Evolutionary conservation across 1,140 invertebrate genomes (phyloP).

Genomic region (Oscheius sp.): DNA sequence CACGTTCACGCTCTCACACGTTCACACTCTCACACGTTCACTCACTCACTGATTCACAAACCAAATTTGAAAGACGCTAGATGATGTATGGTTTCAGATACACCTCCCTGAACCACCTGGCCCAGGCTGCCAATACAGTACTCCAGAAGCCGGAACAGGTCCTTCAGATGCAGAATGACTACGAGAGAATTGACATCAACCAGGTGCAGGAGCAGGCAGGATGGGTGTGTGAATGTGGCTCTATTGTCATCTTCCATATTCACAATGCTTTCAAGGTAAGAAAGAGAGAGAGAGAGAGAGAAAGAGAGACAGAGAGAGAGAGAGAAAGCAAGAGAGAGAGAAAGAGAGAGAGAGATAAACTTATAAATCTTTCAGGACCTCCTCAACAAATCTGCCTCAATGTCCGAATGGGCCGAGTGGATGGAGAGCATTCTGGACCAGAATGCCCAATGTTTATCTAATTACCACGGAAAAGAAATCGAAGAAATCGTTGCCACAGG

Average conservation of each 20-base stretch:
- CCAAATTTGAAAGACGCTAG: not conserved
- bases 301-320: not conserved
- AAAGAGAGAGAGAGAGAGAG: not conserved
- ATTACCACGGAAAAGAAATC: constrained; percentile 68
- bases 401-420: constrained; percentile 97
- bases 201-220: constrained; percentile 73
- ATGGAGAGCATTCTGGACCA: constrained; percentile 82
- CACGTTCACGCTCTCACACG: no score
- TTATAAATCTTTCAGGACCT: constrained; percentile 76
- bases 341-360: not conserved
- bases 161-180: constrained; percentile 90
- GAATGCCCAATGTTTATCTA: constrained; percentile 72
- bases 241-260: constrained; percentile 34
- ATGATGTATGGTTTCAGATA: constrained; percentile 70
- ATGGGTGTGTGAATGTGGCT: constrained; percentile 93
- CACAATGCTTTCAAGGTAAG: constrained; percentile 41
- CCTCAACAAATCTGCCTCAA: constrained; percentile 84
- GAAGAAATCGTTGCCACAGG: constrained; percentile 40
- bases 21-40: no score
- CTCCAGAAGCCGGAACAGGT: constrained; percentile 93
- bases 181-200: constrained; percentile 69
- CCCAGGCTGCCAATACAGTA: constrained; percentile 89
- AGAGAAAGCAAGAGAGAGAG: not conserved
- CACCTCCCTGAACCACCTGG: constrained; percentile 96
- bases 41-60: no score